Evolutionary conservation across 2,888 invertebrate species (phyloP), one percentile per base, ranked within the genome.

Genomic region (Antitype chi): DNA sequence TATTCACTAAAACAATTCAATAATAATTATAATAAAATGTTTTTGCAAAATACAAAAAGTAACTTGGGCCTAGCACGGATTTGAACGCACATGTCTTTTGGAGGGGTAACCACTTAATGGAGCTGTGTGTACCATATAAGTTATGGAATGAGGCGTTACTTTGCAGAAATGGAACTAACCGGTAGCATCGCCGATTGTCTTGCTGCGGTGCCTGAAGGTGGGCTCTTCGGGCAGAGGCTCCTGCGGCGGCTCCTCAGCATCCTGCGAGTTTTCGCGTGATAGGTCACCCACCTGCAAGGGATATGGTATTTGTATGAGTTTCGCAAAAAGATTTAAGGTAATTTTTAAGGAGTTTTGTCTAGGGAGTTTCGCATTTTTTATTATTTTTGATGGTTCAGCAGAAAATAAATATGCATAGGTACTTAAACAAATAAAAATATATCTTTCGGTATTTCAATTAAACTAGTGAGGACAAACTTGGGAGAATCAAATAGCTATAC

Each of bases 131-230:
- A 28, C 8, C 23, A 67, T n/a, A 53, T 68, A 53, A 6, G 1
- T n/a, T 32, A 53, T 32, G 25, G 52, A n/a, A 68, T 32, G 4
- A 53, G 9, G 9, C 6, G 6, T 32, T 67, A 52, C 23, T 67
- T 67, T 52, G 52, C 5, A 23, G 23, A 23, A 23, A 28, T 15
- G 28, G 3, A 17, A 67, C 15, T 89, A 64, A 98, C 98, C 98
- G 90, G 97, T 97, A 76, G 98, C 97, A 94, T 99, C 99, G 88
- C 99, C 98, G 87, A 99, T 97, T n/a, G 99, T 99, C 97, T 98
- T 99, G 97, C 99, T 99, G 90, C 99, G 97, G 87, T 98, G 97
- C 90, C 99, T 97, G 95, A 99, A 99, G 8, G 91, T 87, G 69
- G 93, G 97, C 69, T 95, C 96, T 13, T 94, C 94, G 0, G 92